Percentiles rank a stretch among this genome's conserved stretches.
Evolutionary conservation across 2,888 invertebrate species (phyloP).

Genomic region (Calameuta pallipes): DNA sequence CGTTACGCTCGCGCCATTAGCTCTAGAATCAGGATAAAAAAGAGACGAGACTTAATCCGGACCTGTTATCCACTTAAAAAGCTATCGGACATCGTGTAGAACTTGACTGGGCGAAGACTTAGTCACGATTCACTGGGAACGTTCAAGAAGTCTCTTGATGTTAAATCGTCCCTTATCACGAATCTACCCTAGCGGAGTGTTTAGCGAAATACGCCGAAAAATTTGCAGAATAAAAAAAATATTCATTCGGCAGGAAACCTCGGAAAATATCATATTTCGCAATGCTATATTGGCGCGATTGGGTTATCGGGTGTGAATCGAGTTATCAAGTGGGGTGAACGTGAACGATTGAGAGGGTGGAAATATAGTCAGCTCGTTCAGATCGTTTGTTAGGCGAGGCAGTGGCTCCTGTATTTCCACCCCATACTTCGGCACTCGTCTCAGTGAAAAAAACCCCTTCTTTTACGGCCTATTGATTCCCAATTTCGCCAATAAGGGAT

Average conservation of each 20-base stretch:
- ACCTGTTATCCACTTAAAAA: constrained; percentile 3
- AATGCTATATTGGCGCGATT: neutral
- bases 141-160: neutral
- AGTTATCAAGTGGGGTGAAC: neutral
- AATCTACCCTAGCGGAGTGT: neutral
- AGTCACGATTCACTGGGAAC: neutral
- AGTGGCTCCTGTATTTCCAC: neutral
- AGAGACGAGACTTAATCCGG: constrained; percentile 1
- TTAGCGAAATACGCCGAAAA: neutral
- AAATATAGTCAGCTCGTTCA: neutral
- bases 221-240: neutral
- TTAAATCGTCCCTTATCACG: neutral
- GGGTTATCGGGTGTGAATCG: neutral
- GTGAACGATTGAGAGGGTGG: neutral
- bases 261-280: neutral
- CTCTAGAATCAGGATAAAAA: neutral
- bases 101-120: neutral
- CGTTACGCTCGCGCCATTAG: neutral
- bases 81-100: constrained; percentile 1
- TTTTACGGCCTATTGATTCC: constrained; percentile 63
- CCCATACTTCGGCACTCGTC: neutral
- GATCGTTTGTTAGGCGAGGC: neutral
- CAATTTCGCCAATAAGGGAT: constrained; percentile 62
- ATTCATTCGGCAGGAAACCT: neutral
- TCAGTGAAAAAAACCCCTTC: constrained; percentile 22